phyloP scores from a whole-genome alignment of 2,113 vertebrate species.

The Colinus virginianus region DNA sequence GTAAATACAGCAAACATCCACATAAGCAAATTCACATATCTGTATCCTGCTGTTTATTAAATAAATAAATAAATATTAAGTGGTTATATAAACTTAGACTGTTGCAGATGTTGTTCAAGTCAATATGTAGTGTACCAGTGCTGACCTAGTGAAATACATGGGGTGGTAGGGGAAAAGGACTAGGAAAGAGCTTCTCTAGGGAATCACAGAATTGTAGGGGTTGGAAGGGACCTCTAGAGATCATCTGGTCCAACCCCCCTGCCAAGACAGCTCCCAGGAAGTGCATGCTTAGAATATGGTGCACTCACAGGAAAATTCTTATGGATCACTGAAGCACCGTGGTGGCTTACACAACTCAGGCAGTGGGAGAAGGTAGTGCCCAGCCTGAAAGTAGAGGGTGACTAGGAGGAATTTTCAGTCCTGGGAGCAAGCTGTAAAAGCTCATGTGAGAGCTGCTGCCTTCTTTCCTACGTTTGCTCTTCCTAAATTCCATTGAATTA shows the following conservation, averaged over 20 bases:
- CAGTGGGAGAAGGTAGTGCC: not conserved
- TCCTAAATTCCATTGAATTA: not conserved
- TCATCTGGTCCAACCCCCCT: too few species aligned
- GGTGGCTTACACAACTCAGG: not conserved
- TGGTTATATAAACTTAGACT: not conserved
- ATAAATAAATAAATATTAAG: not conserved
- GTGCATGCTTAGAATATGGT: not conserved
- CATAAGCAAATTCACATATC: not conserved
- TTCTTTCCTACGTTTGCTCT: not conserved
- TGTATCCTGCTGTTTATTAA: not conserved
- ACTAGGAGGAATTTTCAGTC: not conserved
- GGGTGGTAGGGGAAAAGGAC: not conserved
- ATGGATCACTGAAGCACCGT: fast-evolving
- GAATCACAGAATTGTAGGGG: too few species aligned
- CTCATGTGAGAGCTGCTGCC: not conserved
- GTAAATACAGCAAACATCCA: not conserved
- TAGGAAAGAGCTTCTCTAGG: not conserved
- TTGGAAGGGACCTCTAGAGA: too few species aligned
- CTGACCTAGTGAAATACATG: fast-evolving
- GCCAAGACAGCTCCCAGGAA: not conserved
- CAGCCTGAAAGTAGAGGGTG: not conserved
- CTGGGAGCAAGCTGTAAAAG: not conserved
- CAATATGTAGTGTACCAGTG: too few species aligned
- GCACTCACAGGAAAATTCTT: fast-evolving
- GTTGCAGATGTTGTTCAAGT: too few species aligned